Conservation (phyloP, 2,888 invertebrate genomes). For the Pyrrhosoma nymphula region DNA sequence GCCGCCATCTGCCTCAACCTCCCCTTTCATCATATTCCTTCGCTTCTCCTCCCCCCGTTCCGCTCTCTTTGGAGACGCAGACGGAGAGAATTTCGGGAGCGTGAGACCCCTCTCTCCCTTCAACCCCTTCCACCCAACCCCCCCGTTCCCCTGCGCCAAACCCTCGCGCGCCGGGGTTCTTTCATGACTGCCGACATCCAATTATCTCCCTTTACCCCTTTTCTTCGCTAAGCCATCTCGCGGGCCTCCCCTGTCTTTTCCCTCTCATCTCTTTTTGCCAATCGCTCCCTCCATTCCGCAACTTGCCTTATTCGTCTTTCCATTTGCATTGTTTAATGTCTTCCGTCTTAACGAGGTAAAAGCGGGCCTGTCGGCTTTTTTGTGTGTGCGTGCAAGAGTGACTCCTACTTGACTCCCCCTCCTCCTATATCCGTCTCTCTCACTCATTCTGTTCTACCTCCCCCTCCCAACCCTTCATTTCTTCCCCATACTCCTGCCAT, state of each 20-base stretch:
- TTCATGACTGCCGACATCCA: constrained; percentile 62
- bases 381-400: constrained; percentile 6
- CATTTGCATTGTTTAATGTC: constrained; percentile 51
- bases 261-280: neutral
- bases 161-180: neutral
- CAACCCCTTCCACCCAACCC: neutral
- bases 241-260: neutral
- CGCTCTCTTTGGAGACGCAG: neutral
- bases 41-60: too few species aligned
- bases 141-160: too few species aligned
- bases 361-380: constrained; percentile 35
- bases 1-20: too few species aligned
- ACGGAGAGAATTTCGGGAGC: neutral
- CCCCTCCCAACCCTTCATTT: neutral
- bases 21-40: too few species aligned
- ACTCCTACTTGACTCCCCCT: neutral
- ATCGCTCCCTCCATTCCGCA: neutral
- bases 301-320: neutral
- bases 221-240: too few species aligned
- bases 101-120: neutral
- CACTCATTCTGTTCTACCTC: neutral
- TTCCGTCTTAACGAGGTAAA: constrained; percentile 27
- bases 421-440: neutral
- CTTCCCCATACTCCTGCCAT: neutral
- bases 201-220: constrained; percentile 38